Evolutionary conservation across 1,140 invertebrate genomes (phyloP), one percentile per base, ranked within the genome.

Genomic region (Ceratosolen fusciceps): DNA sequence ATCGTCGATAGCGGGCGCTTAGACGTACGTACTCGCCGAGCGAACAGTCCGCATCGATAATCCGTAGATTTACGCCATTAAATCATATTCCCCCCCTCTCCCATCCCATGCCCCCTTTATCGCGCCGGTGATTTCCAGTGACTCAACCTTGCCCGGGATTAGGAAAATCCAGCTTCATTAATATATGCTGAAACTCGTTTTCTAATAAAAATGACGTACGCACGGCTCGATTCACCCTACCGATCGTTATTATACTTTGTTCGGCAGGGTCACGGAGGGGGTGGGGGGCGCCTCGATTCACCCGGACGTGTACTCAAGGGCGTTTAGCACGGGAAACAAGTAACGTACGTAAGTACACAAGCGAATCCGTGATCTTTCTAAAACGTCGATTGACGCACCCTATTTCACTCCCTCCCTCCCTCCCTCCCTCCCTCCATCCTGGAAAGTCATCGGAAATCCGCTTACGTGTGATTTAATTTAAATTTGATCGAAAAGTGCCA

Each of bases 41-140:
- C 37, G 37, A 65, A 37, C 37, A n/a, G 60, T 65, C n/a, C n/a
- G 37, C 60, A 65, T 37, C 21, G n/a, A 65, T 65, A 21, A 37
- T 37, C 14, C 9, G 12, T 65, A 37, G 12, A 34, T 65, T 26
- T 37, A 37, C n/a, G 60, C 60, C n/a, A 65, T 60, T 31, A 65
- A 37, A 65, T 65, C n/a, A n/a, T n/a, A n/a, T n/a, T n/a, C n/a
- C n/a, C n/a, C n/a, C n/a, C n/a, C n/a, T n/a, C n/a, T n/a, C n/a
- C n/a, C n/a, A n/a, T n/a, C n/a, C n/a, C n/a, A n/a, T n/a, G n/a
- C n/a, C n/a, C n/a, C n/a, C n/a, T n/a, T n/a, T 60, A 60, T 60
- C 14, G 16, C 26, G 4, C 16, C 58, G 1, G 26, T 29, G 4
- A 31, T 60, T 60, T 60, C 4, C 29, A 29, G 29, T 60, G 58